phyloP scores from a whole-genome alignment of 2,797 vertebrate genomes.

The Hafferia zeledoni region DNA sequence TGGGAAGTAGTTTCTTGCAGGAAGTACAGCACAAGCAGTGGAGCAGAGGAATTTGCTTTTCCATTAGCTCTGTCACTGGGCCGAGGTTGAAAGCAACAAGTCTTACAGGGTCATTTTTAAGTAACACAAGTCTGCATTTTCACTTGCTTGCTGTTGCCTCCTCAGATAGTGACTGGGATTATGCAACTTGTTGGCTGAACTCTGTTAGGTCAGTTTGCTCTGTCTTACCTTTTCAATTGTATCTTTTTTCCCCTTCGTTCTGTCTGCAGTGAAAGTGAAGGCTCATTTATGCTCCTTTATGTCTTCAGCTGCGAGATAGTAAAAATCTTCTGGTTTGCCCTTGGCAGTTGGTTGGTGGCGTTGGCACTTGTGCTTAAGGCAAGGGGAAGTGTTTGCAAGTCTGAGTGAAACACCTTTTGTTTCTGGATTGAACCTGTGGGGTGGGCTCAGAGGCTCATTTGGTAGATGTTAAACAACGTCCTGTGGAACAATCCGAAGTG shows the following conservation, averaged over 20 bases:
- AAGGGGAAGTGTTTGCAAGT: neutral
- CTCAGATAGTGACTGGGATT: neutral
- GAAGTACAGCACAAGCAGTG: neutral
- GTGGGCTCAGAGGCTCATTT: neutral
- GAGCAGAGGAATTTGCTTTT: neutral
- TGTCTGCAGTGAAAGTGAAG: neutral
- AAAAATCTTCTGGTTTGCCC: neutral
- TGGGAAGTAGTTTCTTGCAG: neutral
- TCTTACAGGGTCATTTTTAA: neutral
- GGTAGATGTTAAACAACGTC: neutral
- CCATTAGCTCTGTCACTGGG: neutral
- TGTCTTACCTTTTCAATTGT: neutral
- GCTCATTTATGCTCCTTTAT: neutral
- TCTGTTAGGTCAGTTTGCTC: neutral
- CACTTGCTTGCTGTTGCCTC: neutral
- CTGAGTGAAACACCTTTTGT: neutral
- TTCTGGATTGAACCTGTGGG: neutral
- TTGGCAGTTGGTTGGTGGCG: neutral
- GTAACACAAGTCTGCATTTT: neutral
- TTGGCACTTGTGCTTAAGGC: neutral
- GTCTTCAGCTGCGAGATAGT: neutral
- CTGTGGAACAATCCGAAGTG: neutral
- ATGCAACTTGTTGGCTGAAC: neutral
- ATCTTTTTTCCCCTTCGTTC: neutral
- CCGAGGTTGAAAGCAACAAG: neutral